Evolutionary conservation across 2,113 vertebrate genomes (phyloP).

Genomic region (Engystomops pustulosus): DNA sequence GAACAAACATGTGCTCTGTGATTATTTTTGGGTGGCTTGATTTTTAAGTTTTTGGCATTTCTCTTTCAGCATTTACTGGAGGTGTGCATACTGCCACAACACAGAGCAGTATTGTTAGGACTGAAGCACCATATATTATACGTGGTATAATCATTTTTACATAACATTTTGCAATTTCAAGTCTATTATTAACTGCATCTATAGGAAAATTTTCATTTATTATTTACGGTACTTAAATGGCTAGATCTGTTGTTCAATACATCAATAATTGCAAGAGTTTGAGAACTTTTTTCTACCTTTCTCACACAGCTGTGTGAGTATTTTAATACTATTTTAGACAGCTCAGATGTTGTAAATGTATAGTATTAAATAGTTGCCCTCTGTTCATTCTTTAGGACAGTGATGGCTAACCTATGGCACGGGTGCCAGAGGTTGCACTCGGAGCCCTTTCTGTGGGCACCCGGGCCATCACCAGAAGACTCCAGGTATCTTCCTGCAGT

Average conservation of each 20-base stretch:
- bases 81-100: slow-evolving; percentile 30
- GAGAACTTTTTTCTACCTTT: not conserved
- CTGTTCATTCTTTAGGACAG: too few relatives aligned
- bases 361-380: too few relatives aligned
- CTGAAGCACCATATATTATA: slow-evolving; percentile 37
- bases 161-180: not conserved
- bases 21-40: not conserved
- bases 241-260: not conserved
- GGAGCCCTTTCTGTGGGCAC: too few relatives aligned
- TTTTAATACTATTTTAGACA: too few relatives aligned
- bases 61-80: slow-evolving; percentile 53
- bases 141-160: slow-evolving; percentile 43
- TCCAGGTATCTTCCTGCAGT: too few relatives aligned
- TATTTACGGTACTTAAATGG: not conserved
- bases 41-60: slow-evolving; percentile 32
- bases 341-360: too few relatives aligned
- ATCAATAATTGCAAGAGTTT: not conserved
- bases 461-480: too few relatives aligned
- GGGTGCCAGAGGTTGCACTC: too few relatives aligned
- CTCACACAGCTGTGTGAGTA: too few relatives aligned
- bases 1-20: not conserved
- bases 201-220: not conserved
- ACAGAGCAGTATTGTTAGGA: slow-evolving; percentile 11
- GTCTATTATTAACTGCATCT: not conserved
- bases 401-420: too few relatives aligned